Conservation (phyloP, 2,797 vertebrate species). For the Heteromormyrus szaboi region DNA sequence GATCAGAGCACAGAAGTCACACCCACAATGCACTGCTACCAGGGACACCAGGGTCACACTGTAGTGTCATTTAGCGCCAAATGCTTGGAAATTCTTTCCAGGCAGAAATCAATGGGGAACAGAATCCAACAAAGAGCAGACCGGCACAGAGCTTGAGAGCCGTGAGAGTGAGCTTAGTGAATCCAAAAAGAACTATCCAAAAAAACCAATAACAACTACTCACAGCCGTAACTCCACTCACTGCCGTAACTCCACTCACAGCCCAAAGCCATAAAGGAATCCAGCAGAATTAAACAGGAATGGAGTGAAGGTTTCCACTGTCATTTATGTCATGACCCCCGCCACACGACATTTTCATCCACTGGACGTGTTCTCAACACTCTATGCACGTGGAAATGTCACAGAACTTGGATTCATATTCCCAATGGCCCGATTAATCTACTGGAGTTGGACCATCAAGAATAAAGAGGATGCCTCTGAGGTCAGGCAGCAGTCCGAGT, state of each 20-base stretch:
- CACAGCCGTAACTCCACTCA: not conserved
- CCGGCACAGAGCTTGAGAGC: not conserved
- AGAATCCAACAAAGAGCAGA: not conserved
- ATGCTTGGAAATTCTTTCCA: not conserved
- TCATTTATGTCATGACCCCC: not conserved
- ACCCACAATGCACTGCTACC: not conserved
- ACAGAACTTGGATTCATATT: not conserved
- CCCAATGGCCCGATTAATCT: slow-evolving; percentile 13
- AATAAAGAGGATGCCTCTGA: not conserved
- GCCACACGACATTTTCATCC: not conserved
- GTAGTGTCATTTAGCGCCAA: not conserved
- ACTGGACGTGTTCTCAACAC: not conserved
- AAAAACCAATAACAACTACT: not conserved
- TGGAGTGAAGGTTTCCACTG: not conserved
- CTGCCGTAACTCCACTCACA: not conserved
- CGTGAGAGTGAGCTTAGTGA: not conserved
- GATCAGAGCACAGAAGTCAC: not conserved
- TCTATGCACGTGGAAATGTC: slow-evolving; percentile 12
- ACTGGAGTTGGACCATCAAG: not conserved
- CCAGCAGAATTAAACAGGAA: not conserved
- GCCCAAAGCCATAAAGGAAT: not conserved
- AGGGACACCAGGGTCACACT: not conserved
- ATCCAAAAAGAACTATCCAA: not conserved
- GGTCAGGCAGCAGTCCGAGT: too few species aligned
- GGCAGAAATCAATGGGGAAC: not conserved